A percentile compares a stretch with the other conserved stretches of the same genome.
These are phyloP conservation scores for Cirrhinus mrigala DNA, from an alignment of 2,797 vertebrate genomes.

Conservation along the genomic window DNA sequence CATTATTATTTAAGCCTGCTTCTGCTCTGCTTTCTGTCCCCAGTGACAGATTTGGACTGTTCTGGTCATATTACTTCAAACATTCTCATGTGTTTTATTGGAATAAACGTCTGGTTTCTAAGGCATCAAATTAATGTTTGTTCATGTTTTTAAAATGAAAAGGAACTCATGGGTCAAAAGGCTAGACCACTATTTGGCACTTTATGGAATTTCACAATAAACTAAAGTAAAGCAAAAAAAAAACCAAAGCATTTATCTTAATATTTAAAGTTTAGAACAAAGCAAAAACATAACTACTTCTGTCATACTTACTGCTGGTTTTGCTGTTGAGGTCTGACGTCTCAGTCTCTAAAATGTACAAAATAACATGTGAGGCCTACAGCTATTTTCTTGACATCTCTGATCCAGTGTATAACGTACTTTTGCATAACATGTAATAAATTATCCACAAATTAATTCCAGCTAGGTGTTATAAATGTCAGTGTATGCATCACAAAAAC, in stretches of 20 bases:
- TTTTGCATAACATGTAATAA: neutral
- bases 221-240: neutral
- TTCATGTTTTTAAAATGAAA: constrained; percentile 35
- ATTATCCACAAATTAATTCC: neutral
- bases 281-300: neutral
- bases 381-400: neutral
- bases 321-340: constrained; percentile 75
- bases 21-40: neutral
- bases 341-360: constrained; percentile 74
- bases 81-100: constrained; percentile 10
- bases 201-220: neutral
- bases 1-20: neutral
- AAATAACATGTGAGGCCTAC: neutral
- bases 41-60: neutral
- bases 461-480: neutral
- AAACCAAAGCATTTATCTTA: neutral
- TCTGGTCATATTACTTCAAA: constrained; percentile 2
- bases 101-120: constrained; percentile 8
- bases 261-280: neutral
- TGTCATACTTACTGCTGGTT: constrained; percentile 76
- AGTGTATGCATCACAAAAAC: neutral
- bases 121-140: neutral
- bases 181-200: neutral
- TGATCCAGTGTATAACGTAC: neutral
- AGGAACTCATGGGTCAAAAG: neutral